phyloP scores from a whole-genome alignment of 1,140 invertebrate genomes.

The Drosophila kanapiae region DNA sequence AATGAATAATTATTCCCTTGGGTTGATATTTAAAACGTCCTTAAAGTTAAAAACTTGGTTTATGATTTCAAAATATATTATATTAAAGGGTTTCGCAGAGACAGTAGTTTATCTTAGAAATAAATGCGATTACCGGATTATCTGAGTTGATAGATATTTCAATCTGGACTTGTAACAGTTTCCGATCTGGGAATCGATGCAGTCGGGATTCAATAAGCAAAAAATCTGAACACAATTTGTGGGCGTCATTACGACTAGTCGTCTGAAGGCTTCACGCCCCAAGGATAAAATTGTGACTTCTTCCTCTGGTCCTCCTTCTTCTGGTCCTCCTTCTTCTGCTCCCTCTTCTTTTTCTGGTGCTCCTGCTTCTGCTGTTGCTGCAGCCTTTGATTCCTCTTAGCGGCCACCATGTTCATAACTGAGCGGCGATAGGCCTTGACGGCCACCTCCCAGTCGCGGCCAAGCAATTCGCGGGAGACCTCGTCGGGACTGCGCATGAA shows the following conservation, averaged over 20 bases:
- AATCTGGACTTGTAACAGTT: background rate
- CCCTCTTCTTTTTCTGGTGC: background rate
- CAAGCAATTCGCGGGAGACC: slow-evolving; percentile 43
- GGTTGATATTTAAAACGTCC: too few relatives aligned
- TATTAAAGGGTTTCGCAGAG: too few relatives aligned
- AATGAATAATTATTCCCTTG: too few relatives aligned
- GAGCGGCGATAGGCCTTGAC: slow-evolving; percentile 11
- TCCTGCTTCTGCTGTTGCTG: background rate
- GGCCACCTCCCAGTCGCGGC: slow-evolving; percentile 51
- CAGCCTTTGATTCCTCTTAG: background rate
- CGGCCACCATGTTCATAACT: too few relatives aligned
- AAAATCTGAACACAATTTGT: too few relatives aligned
- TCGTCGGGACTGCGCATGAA: slow-evolving; percentile 74
- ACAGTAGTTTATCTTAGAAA: too few relatives aligned
- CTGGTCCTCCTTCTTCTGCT: background rate
- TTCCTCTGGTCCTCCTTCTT: background rate
- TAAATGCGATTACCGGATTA: background rate
- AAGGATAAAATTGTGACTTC: background rate
- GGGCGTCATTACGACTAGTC: background rate
- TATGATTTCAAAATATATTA: too few relatives aligned
- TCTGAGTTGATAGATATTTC: background rate
- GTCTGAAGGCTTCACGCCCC: background rate
- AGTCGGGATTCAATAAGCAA: background rate
- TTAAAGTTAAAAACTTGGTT: too few relatives aligned
- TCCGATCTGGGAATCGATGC: background rate